These are phyloP conservation scores for Centroberyx gerrardi DNA, from an alignment of 2,797 vertebrate genomes.

Conservation along the genomic window DNA sequence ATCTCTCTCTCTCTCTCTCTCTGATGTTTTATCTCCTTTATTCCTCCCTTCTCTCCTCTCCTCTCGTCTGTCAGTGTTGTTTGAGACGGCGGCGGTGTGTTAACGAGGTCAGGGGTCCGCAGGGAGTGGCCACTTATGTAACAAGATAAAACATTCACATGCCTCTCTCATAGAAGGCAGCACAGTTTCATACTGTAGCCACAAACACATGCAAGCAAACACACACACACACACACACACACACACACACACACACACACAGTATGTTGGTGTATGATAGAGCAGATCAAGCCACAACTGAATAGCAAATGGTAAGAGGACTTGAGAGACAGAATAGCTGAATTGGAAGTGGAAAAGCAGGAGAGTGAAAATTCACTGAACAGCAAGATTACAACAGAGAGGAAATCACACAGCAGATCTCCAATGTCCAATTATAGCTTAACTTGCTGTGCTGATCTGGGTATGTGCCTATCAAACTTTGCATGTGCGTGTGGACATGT, in stretches of 20 bases:
- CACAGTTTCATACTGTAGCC: not conserved
- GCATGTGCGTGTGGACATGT: not conserved
- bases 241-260: not conserved
- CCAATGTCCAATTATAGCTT: no score
- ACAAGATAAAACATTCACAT: conserved; percentile 12
- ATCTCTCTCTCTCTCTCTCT: not conserved
- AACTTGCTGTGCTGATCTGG: no score
- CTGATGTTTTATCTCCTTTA: not conserved
- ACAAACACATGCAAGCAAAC: not conserved
- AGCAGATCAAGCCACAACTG: conserved; percentile 1
- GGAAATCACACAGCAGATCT: no score
- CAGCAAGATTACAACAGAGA: not conserved
- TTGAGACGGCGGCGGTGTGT: not conserved
- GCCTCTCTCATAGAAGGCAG: not conserved
- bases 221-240: not conserved
- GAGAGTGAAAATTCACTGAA: not conserved
- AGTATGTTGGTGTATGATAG: not conserved
- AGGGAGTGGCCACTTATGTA: conserved; percentile 32
- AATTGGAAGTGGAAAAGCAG: not conserved
- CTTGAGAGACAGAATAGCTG: not conserved
- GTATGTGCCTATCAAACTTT: no score
- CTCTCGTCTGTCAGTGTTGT: conserved; percentile 1
- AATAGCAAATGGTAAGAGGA: not conserved
- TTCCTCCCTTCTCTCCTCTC: conserved; percentile 2
- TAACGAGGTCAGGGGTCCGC: conserved; percentile 30